A percentile compares a stretch with the other conserved stretches of the same genome.
These are phyloP conservation scores for Drosophila gunungcola DNA, from an alignment of 1,140 invertebrate genomes.

Conservation along the genomic window DNA sequence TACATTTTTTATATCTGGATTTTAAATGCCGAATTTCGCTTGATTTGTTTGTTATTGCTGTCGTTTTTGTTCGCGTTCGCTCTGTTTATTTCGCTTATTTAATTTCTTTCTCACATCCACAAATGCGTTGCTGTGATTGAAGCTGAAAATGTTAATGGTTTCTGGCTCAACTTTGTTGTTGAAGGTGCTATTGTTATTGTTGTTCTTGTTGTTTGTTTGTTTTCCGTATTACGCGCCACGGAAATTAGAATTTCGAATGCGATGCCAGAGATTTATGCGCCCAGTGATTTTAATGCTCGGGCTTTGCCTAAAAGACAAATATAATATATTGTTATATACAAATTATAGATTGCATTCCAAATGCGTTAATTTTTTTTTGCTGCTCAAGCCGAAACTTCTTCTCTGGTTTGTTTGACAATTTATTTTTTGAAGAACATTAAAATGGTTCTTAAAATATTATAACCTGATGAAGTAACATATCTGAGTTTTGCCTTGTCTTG, in stretches of 20 bases:
- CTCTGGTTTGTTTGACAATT: too few relatives aligned
- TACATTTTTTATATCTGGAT: conserved; percentile 82
- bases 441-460: too few relatives aligned
- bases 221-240: conserved; percentile 53
- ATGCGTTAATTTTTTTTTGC: too few relatives aligned
- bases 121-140: conserved; percentile 51
- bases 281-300: conserved; percentile 39
- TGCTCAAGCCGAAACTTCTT: too few relatives aligned
- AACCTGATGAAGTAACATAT: too few relatives aligned
- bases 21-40: conserved; percentile 75
- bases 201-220: conserved; percentile 45
- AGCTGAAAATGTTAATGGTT: conserved; percentile 69
- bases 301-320: conserved; percentile 30
- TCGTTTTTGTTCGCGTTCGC: conserved; percentile 28
- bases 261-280: conserved; percentile 36
- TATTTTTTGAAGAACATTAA: too few relatives aligned
- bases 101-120: conserved; percentile 45
- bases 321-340: conserved; percentile 1
- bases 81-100: conserved; percentile 51
- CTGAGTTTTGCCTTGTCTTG: not conserved
- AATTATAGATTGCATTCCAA: not conserved
- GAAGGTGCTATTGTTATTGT: conserved; percentile 32
- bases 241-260: conserved; percentile 59
- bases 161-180: conserved; percentile 38
- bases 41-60: conserved; percentile 52